Evolutionary conservation across 2,888 invertebrate genomes (phyloP).

Genomic region (Lochmaea crataegi): DNA sequence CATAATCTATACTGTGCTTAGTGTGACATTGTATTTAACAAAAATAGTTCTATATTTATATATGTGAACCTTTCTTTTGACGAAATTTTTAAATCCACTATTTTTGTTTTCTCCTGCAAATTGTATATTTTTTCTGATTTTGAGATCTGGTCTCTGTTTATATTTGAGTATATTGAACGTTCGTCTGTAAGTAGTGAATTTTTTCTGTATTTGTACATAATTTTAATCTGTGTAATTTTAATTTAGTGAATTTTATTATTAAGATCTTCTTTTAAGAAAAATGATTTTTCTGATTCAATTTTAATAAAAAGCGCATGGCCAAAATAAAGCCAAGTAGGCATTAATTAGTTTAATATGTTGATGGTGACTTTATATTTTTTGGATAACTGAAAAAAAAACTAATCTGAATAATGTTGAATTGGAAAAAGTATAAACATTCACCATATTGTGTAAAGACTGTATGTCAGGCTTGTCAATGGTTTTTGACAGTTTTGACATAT

Average conservation of each 20-base stretch:
- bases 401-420: conserved; percentile 5
- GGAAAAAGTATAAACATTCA: conserved; percentile 20
- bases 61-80: not conserved
- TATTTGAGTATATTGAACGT: conserved; percentile 52
- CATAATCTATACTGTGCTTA: not conserved
- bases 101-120: conserved; percentile 3
- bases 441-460: conserved; percentile 24
- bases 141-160: conserved; percentile 36
- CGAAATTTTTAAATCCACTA: not conserved
- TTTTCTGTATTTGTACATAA: conserved; percentile 48
- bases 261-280: conserved; percentile 35
- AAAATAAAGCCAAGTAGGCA: conserved; percentile 8
- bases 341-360: conserved; percentile 10
- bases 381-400: not conserved
- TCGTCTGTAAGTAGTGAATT: conserved; percentile 47
- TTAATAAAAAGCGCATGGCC: conserved; percentile 9
- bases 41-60: not conserved
- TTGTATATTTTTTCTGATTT: conserved; percentile 1
- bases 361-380: conserved; percentile 14
- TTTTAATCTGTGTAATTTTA: conserved; percentile 42
- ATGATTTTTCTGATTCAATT: conserved; percentile 30
- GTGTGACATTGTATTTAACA: no score
- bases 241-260: conserved; percentile 44
- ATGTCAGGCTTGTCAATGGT: conserved; percentile 22
- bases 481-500: conserved; percentile 40